Conservation (phyloP, 2,113 vertebrate species). For the Prunella fulvescens region DNA sequence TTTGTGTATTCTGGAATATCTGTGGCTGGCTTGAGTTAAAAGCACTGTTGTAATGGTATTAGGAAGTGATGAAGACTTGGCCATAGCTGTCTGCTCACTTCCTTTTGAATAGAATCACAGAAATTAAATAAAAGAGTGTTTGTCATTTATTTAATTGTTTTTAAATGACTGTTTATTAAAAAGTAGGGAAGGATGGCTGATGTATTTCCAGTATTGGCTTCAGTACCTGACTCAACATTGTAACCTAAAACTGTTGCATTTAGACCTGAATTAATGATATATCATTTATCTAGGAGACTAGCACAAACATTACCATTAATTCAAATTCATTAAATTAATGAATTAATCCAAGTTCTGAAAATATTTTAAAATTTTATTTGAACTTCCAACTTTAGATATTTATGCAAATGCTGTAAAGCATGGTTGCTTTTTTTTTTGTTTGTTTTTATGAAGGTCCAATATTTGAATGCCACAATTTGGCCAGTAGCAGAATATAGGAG, state of each 20-base stretch:
- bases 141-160: slow-evolving; percentile 52
- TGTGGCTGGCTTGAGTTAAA: background rate
- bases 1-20: background rate
- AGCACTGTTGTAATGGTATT: background rate
- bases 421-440: background rate
- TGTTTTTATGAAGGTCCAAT: background rate
- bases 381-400: background rate
- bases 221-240: background rate
- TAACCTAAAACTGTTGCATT: background rate
- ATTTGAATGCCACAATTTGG: background rate
- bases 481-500: background rate
- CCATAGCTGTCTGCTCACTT: background rate
- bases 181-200: background rate
- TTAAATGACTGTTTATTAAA: background rate
- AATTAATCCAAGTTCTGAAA: background rate
- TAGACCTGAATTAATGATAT: background rate
- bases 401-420: background rate
- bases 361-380: background rate
- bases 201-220: background rate
- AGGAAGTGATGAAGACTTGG: slow-evolving; percentile 38
- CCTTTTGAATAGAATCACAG: background rate
- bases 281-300: background rate
- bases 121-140: slow-evolving; percentile 35
- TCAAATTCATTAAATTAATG: background rate
- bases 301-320: background rate